These are phyloP conservation scores for Erpobdella octoculata DNA, from an alignment of 2,888 invertebrate species.

Conservation along the genomic window DNA sequence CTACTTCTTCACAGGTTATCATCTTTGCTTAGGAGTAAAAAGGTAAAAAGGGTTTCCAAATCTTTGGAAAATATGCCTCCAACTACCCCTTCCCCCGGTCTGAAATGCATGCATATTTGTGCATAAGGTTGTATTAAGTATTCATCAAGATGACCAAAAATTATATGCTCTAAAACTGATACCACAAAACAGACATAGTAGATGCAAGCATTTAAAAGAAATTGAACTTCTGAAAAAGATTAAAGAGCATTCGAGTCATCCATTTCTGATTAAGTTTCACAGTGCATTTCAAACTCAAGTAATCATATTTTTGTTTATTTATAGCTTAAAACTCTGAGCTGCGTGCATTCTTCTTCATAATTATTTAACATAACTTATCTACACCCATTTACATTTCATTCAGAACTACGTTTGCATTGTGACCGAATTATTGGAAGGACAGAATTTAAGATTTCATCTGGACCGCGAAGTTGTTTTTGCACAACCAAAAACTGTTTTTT, in stretches of 20 bases:
- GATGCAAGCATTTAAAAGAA: slow-evolving; percentile 5
- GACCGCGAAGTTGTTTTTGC: background rate
- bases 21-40: too few species aligned
- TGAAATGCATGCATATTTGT: too few species aligned
- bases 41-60: too few species aligned
- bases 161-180: slow-evolving; percentile 1
- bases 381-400: background rate
- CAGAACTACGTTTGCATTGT: background rate
- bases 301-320: background rate
- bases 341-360: background rate
- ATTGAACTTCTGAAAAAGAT: background rate
- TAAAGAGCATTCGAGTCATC: background rate
- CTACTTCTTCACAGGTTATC: too few species aligned
- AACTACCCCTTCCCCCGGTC: too few species aligned
- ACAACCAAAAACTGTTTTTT: background rate
- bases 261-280: background rate
- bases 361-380: too few species aligned
- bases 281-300: background rate
- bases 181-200: slow-evolving; percentile 10
- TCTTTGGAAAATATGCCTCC: too few species aligned
- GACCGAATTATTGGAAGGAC: background rate
- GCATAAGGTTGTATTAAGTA: background rate
- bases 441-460: background rate
- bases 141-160: background rate
- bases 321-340: background rate